A percentile compares a stretch with the other conserved stretches of the same genome.
phyloP scores from a whole-genome alignment of 2,113 vertebrate species.

The Dipodomys spectabilis region DNA sequence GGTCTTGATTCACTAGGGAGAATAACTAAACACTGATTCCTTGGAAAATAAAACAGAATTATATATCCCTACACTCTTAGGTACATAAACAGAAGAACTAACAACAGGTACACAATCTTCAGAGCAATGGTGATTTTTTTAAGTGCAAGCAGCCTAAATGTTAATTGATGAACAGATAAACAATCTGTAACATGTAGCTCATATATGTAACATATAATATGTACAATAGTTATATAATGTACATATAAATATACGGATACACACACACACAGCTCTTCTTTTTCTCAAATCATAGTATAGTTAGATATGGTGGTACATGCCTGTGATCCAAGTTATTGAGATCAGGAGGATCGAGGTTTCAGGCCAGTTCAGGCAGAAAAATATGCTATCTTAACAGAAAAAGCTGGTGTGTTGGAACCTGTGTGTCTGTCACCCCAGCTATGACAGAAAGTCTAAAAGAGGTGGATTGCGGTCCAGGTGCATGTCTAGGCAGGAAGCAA shows the following conservation, averaged over 20 bases:
- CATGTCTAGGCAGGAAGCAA: too few relatives aligned
- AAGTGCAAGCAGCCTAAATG: background rate
- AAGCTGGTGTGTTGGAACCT: too few relatives aligned
- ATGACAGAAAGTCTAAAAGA: too few relatives aligned
- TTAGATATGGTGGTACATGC: too few relatives aligned
- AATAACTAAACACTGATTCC: background rate
- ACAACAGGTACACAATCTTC: background rate
- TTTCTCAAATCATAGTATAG: too few relatives aligned
- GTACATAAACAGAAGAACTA: background rate
- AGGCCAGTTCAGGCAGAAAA: too few relatives aligned
- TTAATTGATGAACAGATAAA: background rate
- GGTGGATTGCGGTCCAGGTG: too few relatives aligned
- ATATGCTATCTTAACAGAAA: background rate
- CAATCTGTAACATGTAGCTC: background rate
- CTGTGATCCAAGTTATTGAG: too few relatives aligned
- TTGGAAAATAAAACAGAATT: background rate
- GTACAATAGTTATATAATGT: too few relatives aligned
- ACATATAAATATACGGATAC: too few relatives aligned
- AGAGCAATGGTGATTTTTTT: background rate
- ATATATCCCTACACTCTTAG: background rate
- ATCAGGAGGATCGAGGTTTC: too few relatives aligned
- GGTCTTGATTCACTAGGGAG: background rate
- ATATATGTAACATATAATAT: background rate
- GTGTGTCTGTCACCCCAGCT: too few relatives aligned
- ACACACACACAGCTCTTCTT: background rate